Conservation (phyloP, 92 coral and sea anemone genomes). For the Hydrozoanthus gracilis region DNA sequence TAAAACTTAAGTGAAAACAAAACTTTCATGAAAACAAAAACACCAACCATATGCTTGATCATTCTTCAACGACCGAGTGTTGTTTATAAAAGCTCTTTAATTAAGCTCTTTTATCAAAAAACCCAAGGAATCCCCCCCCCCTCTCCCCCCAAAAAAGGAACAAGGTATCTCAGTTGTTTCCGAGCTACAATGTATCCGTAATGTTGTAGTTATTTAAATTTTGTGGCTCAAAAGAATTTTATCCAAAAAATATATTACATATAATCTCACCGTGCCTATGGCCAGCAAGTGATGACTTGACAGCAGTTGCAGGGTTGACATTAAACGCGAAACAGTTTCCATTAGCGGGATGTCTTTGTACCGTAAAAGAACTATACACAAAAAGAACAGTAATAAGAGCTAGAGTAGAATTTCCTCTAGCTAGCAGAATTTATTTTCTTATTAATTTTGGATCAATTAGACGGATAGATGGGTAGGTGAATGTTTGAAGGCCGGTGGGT, state of each 20-base stretch:
- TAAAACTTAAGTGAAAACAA: too few relatives aligned
- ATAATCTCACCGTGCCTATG: constrained; percentile 7
- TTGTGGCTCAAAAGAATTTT: neutral
- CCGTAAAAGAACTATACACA: neutral
- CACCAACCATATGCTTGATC: too few relatives aligned
- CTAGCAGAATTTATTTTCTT: too few relatives aligned
- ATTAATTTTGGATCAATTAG: too few relatives aligned
- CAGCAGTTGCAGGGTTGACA: neutral
- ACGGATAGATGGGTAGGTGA: too few relatives aligned
- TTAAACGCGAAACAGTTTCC: constrained; percentile 24
- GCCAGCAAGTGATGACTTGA: constrained; percentile 4
- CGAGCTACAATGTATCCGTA: neutral
- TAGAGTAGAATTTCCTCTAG: too few relatives aligned
- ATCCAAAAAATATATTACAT: too few relatives aligned
- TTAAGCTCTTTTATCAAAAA: neutral
- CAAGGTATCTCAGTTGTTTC: neutral
- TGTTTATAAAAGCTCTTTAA: neutral
- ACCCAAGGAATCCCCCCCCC: neutral
- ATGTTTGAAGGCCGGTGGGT: too few relatives aligned
- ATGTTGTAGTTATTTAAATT: neutral
- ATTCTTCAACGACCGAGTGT: neutral
- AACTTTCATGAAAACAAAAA: too few relatives aligned
- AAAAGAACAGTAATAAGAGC: neutral
- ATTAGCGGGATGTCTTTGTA: neutral
- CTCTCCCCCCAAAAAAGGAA: neutral